Evolutionary conservation across 1,140 invertebrate genomes (phyloP), one percentile per base, ranked within the genome.

Genomic region (Platorchestia sp.): DNA sequence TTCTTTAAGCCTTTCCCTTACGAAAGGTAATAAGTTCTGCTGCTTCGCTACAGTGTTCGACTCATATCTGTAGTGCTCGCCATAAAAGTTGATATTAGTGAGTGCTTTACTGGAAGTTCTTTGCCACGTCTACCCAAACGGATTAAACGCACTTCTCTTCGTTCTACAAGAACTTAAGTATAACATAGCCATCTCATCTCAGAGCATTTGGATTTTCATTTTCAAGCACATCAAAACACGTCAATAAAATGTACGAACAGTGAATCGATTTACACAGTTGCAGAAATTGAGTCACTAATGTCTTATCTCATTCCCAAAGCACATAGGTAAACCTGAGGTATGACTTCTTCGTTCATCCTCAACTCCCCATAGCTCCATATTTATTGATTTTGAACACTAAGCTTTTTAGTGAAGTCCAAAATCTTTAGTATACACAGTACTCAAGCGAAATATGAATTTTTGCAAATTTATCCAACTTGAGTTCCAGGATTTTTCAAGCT

Each of bases 1-100:
- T 93, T 93, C 91, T 93, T 43, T 93, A 45, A 45, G 91, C 91
- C 91, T 93, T 93, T 93, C 91, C 91, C 91, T 93, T 45, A 93
- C 91, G 43, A 45, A 93, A 93, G 91, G 91, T 93, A 93, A 93
- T 44, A 44, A 89, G 43, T 89, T 42, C 87, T 89, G 87, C 87
- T 89, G 87, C 87, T 89, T 41, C 87, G 43, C 43, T 89, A 89
- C 42, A 93, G 91, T 93, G 43, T 45, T 93, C 41, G 43, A 44
- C 87, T 89, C 91, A 40, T 45, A n/a, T 93, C 10, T 93, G 89
- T 44, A 93, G 91, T 93, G 91, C 1, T 45, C 45, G 45, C 87
- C 42, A 75, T 3, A 3, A 45, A 90, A 90, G 44, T 90, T 90
- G 87, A 43, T 44, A 43, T 90, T 90, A 90, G 87, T 90, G 87